Base-by-base conservation (phyloP, 2,797 vertebrate genomes). In the Darevskia nairensis region DNA sequence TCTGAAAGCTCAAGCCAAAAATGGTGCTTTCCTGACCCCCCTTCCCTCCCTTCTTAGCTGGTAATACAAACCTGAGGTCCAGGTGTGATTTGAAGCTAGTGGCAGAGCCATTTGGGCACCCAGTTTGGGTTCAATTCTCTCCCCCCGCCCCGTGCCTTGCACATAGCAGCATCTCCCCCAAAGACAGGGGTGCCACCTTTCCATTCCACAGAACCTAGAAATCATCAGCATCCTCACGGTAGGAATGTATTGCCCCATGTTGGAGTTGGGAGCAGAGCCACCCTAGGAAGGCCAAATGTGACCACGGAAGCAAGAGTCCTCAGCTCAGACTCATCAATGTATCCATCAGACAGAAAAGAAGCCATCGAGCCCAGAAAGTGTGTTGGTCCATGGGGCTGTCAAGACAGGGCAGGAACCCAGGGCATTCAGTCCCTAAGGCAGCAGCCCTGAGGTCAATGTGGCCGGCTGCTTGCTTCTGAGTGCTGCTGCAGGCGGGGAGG, bases 381-480 rank as follows among this genome's bases (percentile, higher is more conserved):
- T 21, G 82, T 61, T 23, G 23, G 59, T 61, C 7, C 59, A 61
- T 92, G 93, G 91, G 95, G 95, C 50, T 96, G 96, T 96, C 95
- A 96, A 96, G 95, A 95, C 88, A 93, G 90, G 94, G 64, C 11
- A 88, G 86, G 82, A 71, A 81, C 83, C 59, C 81, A 90, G 89
- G 29, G 1, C 91, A 90, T 91, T 19, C 78, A 95, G 93, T 94
- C 92, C 94, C 89, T 93, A 94, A 92, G 25, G 39, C 35, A 32
- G 71, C 35, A 50, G 87, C 77, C 86, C 88, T 8, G n/a, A 89
- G 94, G 97, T 99, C 98, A 99, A 90, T 98, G 98, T 0, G 98
- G 98, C 90, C 98, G 97, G 95, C 97, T 98, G 97, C 97, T 98
- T 85, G 98, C 98, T 92, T 99, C 98, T 44, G 98, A 98, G 13